These are phyloP conservation scores for Camelus dromedarius DNA, from an alignment of 2,113 vertebrate genomes.

Conservation along the genomic window DNA sequence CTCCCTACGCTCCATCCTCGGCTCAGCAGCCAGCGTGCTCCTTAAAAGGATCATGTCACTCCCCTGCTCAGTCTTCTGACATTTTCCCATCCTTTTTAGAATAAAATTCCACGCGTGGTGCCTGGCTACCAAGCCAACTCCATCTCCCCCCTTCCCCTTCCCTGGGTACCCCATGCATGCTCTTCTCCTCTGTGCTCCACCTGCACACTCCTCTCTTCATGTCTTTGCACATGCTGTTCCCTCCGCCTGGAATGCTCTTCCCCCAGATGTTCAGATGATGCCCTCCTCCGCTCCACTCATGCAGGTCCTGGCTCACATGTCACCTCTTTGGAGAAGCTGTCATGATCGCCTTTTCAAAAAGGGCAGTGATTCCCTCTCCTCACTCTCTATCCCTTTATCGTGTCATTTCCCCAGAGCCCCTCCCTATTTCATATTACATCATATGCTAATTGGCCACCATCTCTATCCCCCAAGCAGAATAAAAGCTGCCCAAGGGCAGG, in stretches of 20 bases:
- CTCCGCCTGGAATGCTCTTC: background rate
- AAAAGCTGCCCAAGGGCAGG: background rate
- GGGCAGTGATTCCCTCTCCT: accelerated
- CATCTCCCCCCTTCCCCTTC: accelerated
- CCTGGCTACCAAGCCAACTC: accelerated
- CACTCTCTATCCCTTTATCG: background rate
- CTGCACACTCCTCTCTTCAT: too few species aligned
- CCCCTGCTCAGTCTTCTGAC: background rate
- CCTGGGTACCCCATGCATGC: accelerated
- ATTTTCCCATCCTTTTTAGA: background rate
- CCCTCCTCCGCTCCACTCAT: background rate
- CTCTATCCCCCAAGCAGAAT: background rate
- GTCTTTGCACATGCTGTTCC: background rate
- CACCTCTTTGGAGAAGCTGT: background rate
- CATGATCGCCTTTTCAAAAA: background rate
- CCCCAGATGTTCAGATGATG: accelerated
- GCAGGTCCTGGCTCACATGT: background rate
- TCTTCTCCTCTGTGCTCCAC: too few species aligned
- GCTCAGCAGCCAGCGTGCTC: background rate
- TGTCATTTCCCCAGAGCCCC: background rate
- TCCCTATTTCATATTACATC: too few species aligned
- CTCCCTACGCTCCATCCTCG: too few species aligned
- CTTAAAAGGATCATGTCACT: background rate
- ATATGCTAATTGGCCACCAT: accelerated
- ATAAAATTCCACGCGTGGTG: background rate